phyloP scores from a whole-genome alignment of 2,888 invertebrate species.

The Agrotis segetum region DNA sequence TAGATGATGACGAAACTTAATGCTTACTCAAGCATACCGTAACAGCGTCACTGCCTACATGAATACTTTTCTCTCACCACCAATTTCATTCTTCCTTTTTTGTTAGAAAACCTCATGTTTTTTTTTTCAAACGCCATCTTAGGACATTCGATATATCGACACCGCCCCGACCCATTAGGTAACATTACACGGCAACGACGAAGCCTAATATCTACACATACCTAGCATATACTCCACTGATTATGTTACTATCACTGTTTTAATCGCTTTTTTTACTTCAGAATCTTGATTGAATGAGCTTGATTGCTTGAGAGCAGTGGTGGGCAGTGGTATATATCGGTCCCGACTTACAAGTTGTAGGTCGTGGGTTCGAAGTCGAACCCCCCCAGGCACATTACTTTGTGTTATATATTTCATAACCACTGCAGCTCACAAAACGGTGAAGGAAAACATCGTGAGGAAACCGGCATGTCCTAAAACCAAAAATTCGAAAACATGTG shows the following conservation, averaged over 20 bases:
- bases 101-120: slow-evolving; percentile 53
- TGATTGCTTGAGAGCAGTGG: no score
- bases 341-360: no score
- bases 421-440: no score
- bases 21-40: no score
- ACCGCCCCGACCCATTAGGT: slow-evolving; percentile 39
- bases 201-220: slow-evolving; percentile 55
- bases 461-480: no score
- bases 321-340: no score
- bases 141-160: slow-evolving; percentile 48
- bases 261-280: slow-evolving; percentile 15
- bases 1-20: background rate
- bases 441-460: no score
- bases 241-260: slow-evolving; percentile 46
- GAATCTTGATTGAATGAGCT: background rate
- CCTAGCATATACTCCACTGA: slow-evolving; percentile 49
- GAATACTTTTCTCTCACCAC: background rate
- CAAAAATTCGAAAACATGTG: no score
- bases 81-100: slow-evolving; percentile 28
- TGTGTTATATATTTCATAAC: no score
- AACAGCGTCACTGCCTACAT: no score
- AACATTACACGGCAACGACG: slow-evolving; percentile 46
- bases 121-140: slow-evolving; percentile 29
- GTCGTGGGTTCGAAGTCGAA: no score
- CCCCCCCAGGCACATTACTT: no score